Evolutionary conservation across 2,888 invertebrate genomes (phyloP).

Genomic region (Temnothorax unifasciatus): DNA sequence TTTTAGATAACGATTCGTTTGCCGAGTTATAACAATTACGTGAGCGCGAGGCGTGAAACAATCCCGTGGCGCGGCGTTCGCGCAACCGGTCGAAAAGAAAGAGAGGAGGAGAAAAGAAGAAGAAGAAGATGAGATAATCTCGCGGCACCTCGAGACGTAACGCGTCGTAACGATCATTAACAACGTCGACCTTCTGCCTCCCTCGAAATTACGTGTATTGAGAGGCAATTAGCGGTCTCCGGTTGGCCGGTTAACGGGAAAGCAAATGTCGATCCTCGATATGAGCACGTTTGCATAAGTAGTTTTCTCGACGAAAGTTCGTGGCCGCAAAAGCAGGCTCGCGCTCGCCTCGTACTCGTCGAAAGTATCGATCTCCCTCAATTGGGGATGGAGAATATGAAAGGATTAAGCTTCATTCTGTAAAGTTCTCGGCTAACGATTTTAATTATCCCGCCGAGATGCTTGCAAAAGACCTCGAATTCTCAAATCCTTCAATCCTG

Average conservation of each 20-base stretch:
- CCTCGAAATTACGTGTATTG: slow-evolving; percentile 50
- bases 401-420: neutral
- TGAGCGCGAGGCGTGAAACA: slow-evolving; percentile 52
- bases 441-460: slow-evolving; percentile 34
- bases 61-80: slow-evolving; percentile 32
- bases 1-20: slow-evolving; percentile 53
- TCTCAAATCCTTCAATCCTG: neutral
- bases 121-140: slow-evolving; percentile 20
- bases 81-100: slow-evolving; percentile 23
- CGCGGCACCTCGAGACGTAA: neutral
- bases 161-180: slow-evolving; percentile 39
- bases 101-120: neutral
- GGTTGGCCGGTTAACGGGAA: slow-evolving; percentile 48
- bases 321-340: slow-evolving; percentile 2
- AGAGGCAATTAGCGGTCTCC: slow-evolving; percentile 52
- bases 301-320: slow-evolving; percentile 26
- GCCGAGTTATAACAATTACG: slow-evolving; percentile 45
- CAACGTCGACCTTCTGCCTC: slow-evolving; percentile 41
- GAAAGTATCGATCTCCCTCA: slow-evolving; percentile 16
- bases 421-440: neutral
- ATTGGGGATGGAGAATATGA: neutral
- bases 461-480: neutral
- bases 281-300: slow-evolving; percentile 44
- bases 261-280: slow-evolving; percentile 50
- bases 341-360: neutral